Evolutionary conservation across 2,113 vertebrate genomes (phyloP).

Genomic region (Potamarius usumacintae): DNA sequence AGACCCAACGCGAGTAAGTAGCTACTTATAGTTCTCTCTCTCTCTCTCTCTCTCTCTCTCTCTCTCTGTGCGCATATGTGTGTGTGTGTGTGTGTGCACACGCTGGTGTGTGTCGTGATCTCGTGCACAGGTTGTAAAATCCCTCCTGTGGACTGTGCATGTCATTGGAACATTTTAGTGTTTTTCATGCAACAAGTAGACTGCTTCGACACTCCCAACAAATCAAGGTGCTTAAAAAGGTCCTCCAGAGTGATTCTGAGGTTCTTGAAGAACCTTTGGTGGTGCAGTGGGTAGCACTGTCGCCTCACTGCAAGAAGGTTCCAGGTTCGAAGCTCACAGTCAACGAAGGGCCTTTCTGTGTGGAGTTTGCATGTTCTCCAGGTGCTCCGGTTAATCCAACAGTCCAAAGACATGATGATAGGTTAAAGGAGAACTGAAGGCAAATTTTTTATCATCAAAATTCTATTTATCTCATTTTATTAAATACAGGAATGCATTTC

Average conservation of each 20-base stretch:
- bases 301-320: too few relatives aligned
- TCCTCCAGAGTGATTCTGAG: background rate
- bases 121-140: constrained; percentile 40
- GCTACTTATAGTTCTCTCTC: constrained; percentile 13
- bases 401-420: too few relatives aligned
- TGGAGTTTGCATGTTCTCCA: too few relatives aligned
- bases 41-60: background rate
- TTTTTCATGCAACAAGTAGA: constrained; percentile 24
- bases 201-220: background rate
- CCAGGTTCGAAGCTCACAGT: too few relatives aligned
- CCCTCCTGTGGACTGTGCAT: background rate
- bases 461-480: too few relatives aligned
- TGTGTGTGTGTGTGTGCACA: constrained; percentile 40
- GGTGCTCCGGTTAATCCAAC: too few relatives aligned
- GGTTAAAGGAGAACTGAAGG: too few relatives aligned
- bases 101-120: constrained; percentile 45
- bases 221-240: background rate
- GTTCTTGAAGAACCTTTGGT: background rate
- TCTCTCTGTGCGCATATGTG: background rate
- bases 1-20: constrained; percentile 60
- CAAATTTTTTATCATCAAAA: too few relatives aligned
- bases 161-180: too few relatives aligned
- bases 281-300: too few relatives aligned
- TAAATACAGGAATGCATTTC: too few relatives aligned
- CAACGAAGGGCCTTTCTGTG: too few relatives aligned